Conservation (phyloP, 2,797 vertebrate species). For the Poecile montanus region DNA sequence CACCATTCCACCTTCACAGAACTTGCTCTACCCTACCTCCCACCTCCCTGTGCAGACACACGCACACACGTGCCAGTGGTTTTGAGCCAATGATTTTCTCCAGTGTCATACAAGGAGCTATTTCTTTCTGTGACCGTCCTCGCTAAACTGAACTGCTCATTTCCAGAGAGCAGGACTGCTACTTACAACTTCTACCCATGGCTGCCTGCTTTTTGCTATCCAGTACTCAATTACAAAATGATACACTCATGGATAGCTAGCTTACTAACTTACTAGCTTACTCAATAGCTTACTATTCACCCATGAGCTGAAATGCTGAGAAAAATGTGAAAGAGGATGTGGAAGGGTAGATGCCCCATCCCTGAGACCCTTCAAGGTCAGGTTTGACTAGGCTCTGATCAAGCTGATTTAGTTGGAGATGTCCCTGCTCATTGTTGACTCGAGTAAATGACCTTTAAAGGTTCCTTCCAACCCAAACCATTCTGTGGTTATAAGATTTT, state of each 20-base stretch:
- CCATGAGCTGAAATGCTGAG: neutral
- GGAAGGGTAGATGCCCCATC: neutral
- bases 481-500: neutral
- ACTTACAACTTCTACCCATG: neutral
- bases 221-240: neutral
- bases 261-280: too few species aligned
- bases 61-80: accelerated
- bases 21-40: neutral
- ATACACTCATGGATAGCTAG: neutral
- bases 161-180: neutral
- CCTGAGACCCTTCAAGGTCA: neutral
- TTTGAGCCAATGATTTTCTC: neutral
- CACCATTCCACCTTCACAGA: neutral
- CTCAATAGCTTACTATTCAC: neutral
- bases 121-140: neutral
- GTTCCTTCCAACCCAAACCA: neutral
- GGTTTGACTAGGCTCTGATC: neutral
- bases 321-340: neutral
- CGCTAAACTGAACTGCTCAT: neutral
- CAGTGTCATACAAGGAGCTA: neutral
- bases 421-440: neutral
- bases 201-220: neutral
- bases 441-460: neutral
- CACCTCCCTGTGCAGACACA: neutral
- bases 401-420: neutral